Evolutionary conservation across 2,888 invertebrate species (phyloP), one percentile per base, ranked within the genome.

Genomic region (Ornithoptera alexandrae): DNA sequence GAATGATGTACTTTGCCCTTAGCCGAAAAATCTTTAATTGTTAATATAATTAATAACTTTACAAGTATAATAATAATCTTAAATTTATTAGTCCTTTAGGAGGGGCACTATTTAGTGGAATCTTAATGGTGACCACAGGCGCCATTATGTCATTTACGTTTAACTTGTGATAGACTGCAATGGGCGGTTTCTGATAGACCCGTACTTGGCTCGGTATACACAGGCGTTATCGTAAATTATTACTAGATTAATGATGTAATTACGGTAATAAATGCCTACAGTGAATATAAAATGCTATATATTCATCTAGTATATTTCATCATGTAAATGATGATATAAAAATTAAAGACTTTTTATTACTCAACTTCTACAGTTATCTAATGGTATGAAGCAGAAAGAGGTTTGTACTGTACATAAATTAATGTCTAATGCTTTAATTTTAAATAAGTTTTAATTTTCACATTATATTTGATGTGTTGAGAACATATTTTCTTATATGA

Each of bases 171-270:
- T 62, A 46, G 42, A 62, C 42, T 62, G 46, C 46, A 62, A 42
- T 62, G 62, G 46, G 62, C 62, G 62, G 57, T 57, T 57, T 57
- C 36, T 57, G 57, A 65, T 39, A 65, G 22, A 65, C 57, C 56
- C 53, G 46, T 56, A 63, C 24, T 53, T 56, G 39, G 65, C 36
- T 39, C 56, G 5, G 20, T 30, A 36, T 15, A 39, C 20, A 57
- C 57, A 57, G 8, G 20, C n/a, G 57, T n/a, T 20, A 57, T 2
- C n/a, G 57, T 20, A 20, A 20, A 2, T 57, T 57, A 57, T 20
- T 20, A 20, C 57, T 20, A 57, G 20, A 20, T 57, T 57, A 57
- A 20, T 20, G n/a, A 57, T 57, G 20, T 57, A 17, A 50, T 50
- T 50, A 50, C 50, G 15, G 50, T 50, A 39, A 39, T 39, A 39